These are phyloP conservation scores for Oryctolagus cuniculus DNA, from an alignment of 2,113 vertebrate genomes.

Conservation along the genomic window mOryCun1.1 NC_091433.1:22767001-22767500, in stretches of 20 bases:
- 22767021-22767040: neutral
- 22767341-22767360: constrained; percentile 66
- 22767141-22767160: neutral
- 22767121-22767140: neutral
- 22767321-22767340: constrained; percentile 72
- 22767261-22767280: constrained; percentile 25
- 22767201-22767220: neutral
- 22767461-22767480: constrained; percentile 89
- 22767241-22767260: constrained; percentile 59
- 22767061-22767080: neutral
- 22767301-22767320: constrained; percentile 52
- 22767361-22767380: constrained; percentile 62
- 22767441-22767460: constrained; percentile 90
- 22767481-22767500: constrained; percentile 86
- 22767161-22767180: neutral
- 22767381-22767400: constrained; percentile 78
- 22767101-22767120: neutral
- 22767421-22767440: constrained; percentile 88
- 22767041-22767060: neutral
- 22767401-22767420: constrained; percentile 78
- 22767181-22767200: constrained; percentile 61
- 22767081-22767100: neutral
- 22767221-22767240: constrained; percentile 39
- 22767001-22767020: neutral
- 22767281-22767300: constrained; percentile 9